Conservation (phyloP, 2,113 vertebrate species). For the Lampris megalopsis region DNA sequence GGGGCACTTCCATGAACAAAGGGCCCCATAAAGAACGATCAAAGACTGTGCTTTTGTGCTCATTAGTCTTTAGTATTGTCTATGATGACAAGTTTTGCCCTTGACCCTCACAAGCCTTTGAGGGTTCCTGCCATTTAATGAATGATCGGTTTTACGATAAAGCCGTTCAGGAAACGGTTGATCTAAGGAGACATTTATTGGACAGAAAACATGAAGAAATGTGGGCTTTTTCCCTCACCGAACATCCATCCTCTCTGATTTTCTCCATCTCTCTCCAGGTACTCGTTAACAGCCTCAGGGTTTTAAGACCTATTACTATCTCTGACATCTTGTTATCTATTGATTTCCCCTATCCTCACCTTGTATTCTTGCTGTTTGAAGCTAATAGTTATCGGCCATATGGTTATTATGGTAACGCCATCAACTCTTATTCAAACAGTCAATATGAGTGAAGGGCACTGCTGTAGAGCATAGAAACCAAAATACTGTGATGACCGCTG, state of each 20-base stretch:
- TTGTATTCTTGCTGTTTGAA: slow-evolving; percentile 11
- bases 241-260: neutral
- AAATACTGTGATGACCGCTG: neutral
- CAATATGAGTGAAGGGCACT: neutral
- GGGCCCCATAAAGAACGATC: neutral
- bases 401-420: slow-evolving; percentile 22
- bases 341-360: slow-evolving; percentile 4
- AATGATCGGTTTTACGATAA: neutral
- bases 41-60: neutral
- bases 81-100: neutral
- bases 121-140: neutral
- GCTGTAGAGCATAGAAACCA: slow-evolving; percentile 2
- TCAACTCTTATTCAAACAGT: slow-evolving; percentile 14
- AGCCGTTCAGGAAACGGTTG: neutral
- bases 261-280: neutral
- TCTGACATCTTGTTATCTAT: slow-evolving; percentile 11
- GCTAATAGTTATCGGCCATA: slow-evolving; percentile 14
- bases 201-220: neutral
- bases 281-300: neutral
- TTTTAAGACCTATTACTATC: neutral
- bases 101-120: neutral
- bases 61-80: neutral
- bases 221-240: neutral
- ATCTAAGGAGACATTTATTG: neutral
- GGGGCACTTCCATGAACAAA: no score